Evolutionary conservation across 2,113 vertebrate genomes (phyloP).

Genomic region (Leptocoma aspasia): DNA sequence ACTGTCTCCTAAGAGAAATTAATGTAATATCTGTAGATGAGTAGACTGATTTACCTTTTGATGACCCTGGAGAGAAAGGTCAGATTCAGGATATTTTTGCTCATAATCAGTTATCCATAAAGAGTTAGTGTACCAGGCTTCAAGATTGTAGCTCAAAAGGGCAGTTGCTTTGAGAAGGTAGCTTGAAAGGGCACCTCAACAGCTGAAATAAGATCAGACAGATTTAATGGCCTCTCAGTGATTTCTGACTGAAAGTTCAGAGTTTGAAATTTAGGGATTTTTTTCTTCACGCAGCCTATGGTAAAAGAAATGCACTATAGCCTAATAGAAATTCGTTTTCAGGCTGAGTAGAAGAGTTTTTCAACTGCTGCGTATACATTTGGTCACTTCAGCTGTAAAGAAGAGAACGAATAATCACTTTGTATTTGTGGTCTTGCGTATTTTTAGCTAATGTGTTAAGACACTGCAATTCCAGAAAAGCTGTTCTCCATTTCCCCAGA

Average conservation of each 20-base stretch:
- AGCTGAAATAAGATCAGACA: slow-evolving; percentile 54
- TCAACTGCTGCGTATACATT: not conserved
- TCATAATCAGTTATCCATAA: slow-evolving; percentile 29
- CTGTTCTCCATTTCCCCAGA: not conserved
- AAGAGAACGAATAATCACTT: not conserved
- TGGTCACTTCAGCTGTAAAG: not conserved
- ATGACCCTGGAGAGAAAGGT: slow-evolving; percentile 46
- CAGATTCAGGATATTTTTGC: slow-evolving; percentile 51
- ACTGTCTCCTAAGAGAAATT: slow-evolving; percentile 27
- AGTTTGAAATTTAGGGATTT: slow-evolving; percentile 3
- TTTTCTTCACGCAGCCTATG: not conserved
- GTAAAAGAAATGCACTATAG: not conserved
- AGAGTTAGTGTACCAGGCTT: slow-evolving; percentile 12
- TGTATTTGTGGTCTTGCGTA: not conserved
- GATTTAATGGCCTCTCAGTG: slow-evolving; percentile 36
- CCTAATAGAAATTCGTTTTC: not conserved
- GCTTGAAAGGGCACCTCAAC: slow-evolving; percentile 53
- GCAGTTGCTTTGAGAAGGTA: slow-evolving; percentile 51
- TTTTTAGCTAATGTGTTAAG: slow-evolving; percentile 27
- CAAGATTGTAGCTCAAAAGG: slow-evolving; percentile 45
- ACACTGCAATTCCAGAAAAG: slow-evolving; percentile 11
- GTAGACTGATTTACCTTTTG: slow-evolving; percentile 45
- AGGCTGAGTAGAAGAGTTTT: not conserved
- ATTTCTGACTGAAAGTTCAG: slow-evolving; percentile 49
- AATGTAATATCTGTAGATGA: slow-evolving; percentile 42